A percentile compares a stretch with the other conserved stretches of the same genome.
Evolutionary conservation across 2,888 invertebrate genomes (phyloP).

Genomic region (Eilema caniola): DNA sequence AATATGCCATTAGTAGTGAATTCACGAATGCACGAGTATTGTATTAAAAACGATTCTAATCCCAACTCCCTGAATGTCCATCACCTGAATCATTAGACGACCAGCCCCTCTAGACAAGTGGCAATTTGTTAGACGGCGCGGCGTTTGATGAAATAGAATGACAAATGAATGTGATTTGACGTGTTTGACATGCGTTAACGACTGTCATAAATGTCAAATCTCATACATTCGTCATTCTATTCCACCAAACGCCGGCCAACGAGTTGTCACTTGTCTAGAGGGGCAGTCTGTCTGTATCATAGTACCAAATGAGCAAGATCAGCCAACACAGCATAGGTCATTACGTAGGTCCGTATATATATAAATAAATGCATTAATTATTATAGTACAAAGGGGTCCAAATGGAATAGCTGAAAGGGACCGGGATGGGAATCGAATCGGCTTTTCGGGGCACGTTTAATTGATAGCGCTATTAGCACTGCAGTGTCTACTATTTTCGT

Average conservation of each 20-base stretch:
- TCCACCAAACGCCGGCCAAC: no score
- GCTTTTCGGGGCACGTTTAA: conserved; percentile 74
- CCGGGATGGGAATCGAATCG: conserved; percentile 71
- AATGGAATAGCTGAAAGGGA: conserved; percentile 66
- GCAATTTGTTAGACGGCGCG: no score
- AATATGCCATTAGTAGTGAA: background rate
- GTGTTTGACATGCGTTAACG: no score
- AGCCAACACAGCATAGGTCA: conserved; percentile 12
- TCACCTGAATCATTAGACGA: background rate
- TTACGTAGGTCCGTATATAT: conserved; percentile 13
- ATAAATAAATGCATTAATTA: conserved; percentile 5
- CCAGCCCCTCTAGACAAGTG: no score
- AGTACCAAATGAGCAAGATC: conserved; percentile 3
- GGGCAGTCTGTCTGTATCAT: no score
- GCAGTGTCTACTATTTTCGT: conserved; percentile 31
- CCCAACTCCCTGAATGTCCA: no score
- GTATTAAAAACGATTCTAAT: background rate
- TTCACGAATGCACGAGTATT: background rate
- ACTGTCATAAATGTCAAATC: no score
- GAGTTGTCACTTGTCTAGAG: no score
- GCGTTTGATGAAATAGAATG: no score
- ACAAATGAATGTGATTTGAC: no score
- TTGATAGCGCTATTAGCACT: conserved; percentile 77
- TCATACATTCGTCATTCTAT: no score
- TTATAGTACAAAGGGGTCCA: conserved; percentile 33